Evolutionary conservation across 2,113 vertebrate genomes (phyloP), one percentile per base, ranked within the genome.

Genomic region (Suncus etruscus): DNA sequence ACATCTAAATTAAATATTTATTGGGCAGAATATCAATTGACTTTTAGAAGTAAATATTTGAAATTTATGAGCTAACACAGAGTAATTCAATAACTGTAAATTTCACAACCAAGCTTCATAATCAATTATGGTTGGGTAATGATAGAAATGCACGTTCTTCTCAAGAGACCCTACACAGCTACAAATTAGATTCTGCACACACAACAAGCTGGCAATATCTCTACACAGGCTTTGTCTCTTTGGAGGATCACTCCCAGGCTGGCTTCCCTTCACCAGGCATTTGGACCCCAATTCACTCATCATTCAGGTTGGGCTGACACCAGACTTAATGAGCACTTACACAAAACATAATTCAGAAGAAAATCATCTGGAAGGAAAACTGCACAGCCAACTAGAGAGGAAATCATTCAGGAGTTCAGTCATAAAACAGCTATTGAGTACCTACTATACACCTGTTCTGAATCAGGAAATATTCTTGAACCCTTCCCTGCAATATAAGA

Each of bases 61-160:
- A 91, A 95, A 94, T 96, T 94, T 95, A 96, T 88, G 90, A 86
- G 90, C 86, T 92, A 94, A 94, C 83, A 90, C 66, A 70, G 80
- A 94, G 92, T 96, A 93, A 96, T 96, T 95, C 96, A 86, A 94
- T 96, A 96, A 96, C 89, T 95, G 86, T 92, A 96, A 95, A 96
- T 96, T 96, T 95, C 89, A 94, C 93, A 95, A 92, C 76, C 1
- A 0, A 81, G 93, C 93, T 90, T 95, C 90, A 89, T 94, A 95
- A 96, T 96, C 96, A 96, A 95, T 96, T 95, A 95, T 92, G 86
- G 86, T 84, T 93, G 93, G 80, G 89, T 93, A 89, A 96, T 94
- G 95, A 96, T 95, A 89, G 89, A 94, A 96, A 95, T 4, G 70
- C 89, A 88, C 20, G 12, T 75, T 85, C 77, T 86, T 93, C 96